Conservation (phyloP, 2,113 vertebrate species). For the Oryzias javanicus region DNA sequence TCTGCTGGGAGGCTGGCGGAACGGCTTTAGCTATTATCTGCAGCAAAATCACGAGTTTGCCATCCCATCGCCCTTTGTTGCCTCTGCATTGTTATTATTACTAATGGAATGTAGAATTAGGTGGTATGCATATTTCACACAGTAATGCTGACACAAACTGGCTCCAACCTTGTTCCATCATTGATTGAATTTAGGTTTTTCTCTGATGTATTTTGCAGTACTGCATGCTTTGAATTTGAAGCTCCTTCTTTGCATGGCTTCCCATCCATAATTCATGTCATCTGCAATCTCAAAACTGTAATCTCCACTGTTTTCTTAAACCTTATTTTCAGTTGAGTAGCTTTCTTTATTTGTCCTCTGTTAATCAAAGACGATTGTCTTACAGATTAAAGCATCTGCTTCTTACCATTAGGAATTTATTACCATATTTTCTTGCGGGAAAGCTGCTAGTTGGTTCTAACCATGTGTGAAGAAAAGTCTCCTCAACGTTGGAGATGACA, state of each 20-base stretch:
- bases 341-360: constrained; percentile 5
- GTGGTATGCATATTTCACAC: constrained; percentile 36
- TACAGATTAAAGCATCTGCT: not conserved
- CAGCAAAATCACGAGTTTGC: constrained; percentile 37
- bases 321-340: constrained; percentile 17
- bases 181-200: constrained; percentile 35
- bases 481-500: constrained; percentile 38
- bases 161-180: constrained; percentile 39
- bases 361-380: constrained; percentile 8
- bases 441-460: constrained; percentile 4
- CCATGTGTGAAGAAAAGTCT: constrained; percentile 31
- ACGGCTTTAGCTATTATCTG: constrained; percentile 44
- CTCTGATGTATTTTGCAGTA: constrained; percentile 50
- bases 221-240: constrained; percentile 44
- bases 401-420: not conserved
- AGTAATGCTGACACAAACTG: constrained; percentile 36
- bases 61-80: constrained; percentile 11
- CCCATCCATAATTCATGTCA: constrained; percentile 55
- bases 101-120: constrained; percentile 53
- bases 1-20: constrained; percentile 44
- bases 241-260: constrained; percentile 44
- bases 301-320: constrained; percentile 30
- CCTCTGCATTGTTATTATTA: constrained; percentile 30
- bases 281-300: constrained; percentile 33
- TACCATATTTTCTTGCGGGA: not conserved